Evolutionary conservation across 2,888 invertebrate species (phyloP), one percentile per base, ranked within the genome.

Genomic region (Subacronicta megacephala): DNA sequence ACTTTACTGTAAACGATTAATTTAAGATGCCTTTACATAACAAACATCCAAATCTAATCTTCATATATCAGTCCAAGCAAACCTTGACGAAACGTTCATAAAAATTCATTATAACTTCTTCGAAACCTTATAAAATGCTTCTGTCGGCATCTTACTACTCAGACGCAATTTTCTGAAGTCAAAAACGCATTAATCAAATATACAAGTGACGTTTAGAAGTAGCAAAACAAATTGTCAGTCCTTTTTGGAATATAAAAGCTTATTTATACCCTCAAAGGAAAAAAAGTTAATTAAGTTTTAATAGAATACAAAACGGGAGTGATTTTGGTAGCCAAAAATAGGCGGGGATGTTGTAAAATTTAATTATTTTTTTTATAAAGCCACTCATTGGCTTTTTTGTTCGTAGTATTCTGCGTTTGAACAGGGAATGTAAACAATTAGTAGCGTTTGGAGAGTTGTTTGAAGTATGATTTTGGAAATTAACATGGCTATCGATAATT

Each of bases 281-380:
- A 92, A 93, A 92, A 93, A 93, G 92, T 91, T 94, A 94, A 94
- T 94, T 94, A 94, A 93, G 93, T 93, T 93, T 93, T 94, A 94
- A 94, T 94, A 92, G 93, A 94, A 93, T 90, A 84, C 84, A 77
- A 89, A 90, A 93, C 94, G 82, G 93, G 92, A 93, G 93, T 93
- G 89, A 86, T 85, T 84, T 82, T 92, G 93, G 94, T 94, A 94
- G 94, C 93, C 90, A 92, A 93, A 94, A 94, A 94, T 94, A 93
- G 94, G 94, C 93, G 94, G 93, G 82, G 93, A 75, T 85, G 90
- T 90, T 93, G 91, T 93, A 91, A 94, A 92, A 90, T 90, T 89
- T 92, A 92, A 93, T 93, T 92, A 93, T 90, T 92, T 92, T 89
- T 26, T 87, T 83, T 82, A 56, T 57, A 85, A 88, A 91, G 91